Conservation (phyloP, 1,140 invertebrate species). For the Bombus turneri region DNA sequence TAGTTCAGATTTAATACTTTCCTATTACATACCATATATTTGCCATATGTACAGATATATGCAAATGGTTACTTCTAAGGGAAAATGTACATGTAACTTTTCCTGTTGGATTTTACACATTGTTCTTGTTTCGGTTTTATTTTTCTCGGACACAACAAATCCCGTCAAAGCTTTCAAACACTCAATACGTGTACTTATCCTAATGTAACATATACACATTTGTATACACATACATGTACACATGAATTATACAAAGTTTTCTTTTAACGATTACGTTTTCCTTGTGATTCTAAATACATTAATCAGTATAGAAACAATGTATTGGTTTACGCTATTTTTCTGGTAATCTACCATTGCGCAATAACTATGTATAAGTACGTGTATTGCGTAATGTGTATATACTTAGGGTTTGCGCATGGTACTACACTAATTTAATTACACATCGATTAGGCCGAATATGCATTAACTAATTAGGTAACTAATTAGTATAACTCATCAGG, state of each 20-base stretch:
- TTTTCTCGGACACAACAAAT: no score
- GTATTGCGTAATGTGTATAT: neutral
- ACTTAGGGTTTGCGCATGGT: no score
- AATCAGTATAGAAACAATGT: constrained; percentile 8
- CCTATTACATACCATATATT: neutral
- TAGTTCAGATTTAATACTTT: constrained; percentile 18
- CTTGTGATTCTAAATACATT: neutral
- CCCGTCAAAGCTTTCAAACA: neutral
- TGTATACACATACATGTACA: constrained; percentile 8
- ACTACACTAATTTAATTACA: constrained; percentile 15
- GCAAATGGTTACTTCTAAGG: constrained; percentile 32
- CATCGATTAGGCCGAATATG: constrained; percentile 43
- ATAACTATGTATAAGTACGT: neutral
- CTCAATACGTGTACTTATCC: neutral
- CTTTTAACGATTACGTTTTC: neutral
- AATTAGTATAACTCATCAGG: constrained; percentile 4
- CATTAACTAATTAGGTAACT: constrained; percentile 6
- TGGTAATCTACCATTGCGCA: neutral
- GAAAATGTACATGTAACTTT: constrained; percentile 53
- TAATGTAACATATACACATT: neutral
- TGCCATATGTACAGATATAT: constrained; percentile 63
- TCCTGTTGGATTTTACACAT: neutral
- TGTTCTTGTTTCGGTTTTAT: neutral
- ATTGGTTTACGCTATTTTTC: neutral
- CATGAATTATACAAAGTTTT: constrained; percentile 10